A percentile compares a stretch with the other conserved stretches of the same genome.
phyloP scores from a whole-genome alignment of 2,888 invertebrate species.

The Allacma fusca region DNA sequence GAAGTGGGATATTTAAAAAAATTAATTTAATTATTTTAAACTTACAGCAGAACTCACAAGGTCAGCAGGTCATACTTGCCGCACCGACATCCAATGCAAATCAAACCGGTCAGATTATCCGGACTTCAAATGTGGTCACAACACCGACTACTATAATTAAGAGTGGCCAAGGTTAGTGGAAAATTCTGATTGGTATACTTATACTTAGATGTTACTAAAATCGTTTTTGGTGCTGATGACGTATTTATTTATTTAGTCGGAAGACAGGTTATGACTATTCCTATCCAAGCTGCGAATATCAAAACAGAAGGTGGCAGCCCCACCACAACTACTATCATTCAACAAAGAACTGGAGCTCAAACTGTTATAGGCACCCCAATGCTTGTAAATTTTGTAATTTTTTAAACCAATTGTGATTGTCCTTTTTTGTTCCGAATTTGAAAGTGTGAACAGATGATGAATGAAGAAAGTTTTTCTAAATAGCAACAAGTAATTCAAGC shows the following conservation, averaged over 20 bases:
- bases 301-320: constrained; percentile 53
- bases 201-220: too few species aligned
- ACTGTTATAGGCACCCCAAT: constrained; percentile 52
- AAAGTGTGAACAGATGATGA: too few species aligned
- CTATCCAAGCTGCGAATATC: constrained; percentile 60
- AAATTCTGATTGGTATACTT: neutral
- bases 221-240: too few species aligned
- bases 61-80: constrained; percentile 51
- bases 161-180: constrained; percentile 54
- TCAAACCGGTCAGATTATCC: constrained; percentile 53
- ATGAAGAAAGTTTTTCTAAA: neutral
- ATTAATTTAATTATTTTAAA: too few species aligned
- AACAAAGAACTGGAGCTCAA: constrained; percentile 51
- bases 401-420: neutral
- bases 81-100: constrained; percentile 43
- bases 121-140: constrained; percentile 50
- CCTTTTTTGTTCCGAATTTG: constrained; percentile 5
- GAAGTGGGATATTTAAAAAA: too few species aligned
- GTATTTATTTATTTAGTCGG: constrained; percentile 25
- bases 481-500: constrained; percentile 61
- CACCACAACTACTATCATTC: constrained; percentile 42
- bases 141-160: constrained; percentile 54
- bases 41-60: constrained; percentile 44
- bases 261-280: constrained; percentile 62
- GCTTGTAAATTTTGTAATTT: constrained; percentile 48